Conservation (phyloP, 2,888 invertebrate genomes). For the Caenorhabditis doughertyi region DNA sequence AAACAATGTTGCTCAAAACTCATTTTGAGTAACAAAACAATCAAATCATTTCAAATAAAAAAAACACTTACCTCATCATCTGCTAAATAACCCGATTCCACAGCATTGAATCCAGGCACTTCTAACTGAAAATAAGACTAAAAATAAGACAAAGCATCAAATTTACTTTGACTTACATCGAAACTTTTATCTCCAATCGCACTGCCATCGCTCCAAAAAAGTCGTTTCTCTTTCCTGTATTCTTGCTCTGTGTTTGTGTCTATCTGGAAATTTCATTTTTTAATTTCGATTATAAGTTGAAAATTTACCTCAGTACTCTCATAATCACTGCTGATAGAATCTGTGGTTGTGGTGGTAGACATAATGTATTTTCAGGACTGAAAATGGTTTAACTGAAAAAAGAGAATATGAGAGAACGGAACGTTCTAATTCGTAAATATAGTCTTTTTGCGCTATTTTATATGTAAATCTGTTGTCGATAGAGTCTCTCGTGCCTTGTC, state of each 20-base stretch:
- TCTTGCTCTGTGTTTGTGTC: constrained; percentile 9
- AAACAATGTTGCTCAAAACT: neutral
- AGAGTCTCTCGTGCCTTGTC: constrained; percentile 31
- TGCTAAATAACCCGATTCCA: constrained; percentile 50
- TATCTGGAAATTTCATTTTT: constrained; percentile 3
- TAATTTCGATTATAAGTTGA: no score
- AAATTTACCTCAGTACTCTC: constrained; percentile 26
- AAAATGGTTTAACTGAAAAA: constrained; percentile 27
- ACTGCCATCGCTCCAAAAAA: constrained; percentile 53
- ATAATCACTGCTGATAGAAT: constrained; percentile 17
- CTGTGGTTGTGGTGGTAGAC: constrained; percentile 26
- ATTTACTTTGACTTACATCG: neutral
- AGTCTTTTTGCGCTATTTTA: constrained; percentile 4
- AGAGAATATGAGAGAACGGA: neutral
- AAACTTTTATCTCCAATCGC: constrained; percentile 10
- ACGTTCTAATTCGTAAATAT: constrained; percentile 26
- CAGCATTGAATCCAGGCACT: constrained; percentile 29
- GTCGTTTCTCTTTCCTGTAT: constrained; percentile 19
- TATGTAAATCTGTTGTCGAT: constrained; percentile 38
- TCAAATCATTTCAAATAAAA: neutral
- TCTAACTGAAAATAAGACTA: constrained; percentile 10
- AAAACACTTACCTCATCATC: constrained; percentile 40
- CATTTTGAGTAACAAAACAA: neutral
- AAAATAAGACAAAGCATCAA: neutral
- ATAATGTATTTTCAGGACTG: constrained; percentile 38